Evolutionary conservation across 2,888 invertebrate species (phyloP).

Genomic region (Drosophila phalerata): DNA sequence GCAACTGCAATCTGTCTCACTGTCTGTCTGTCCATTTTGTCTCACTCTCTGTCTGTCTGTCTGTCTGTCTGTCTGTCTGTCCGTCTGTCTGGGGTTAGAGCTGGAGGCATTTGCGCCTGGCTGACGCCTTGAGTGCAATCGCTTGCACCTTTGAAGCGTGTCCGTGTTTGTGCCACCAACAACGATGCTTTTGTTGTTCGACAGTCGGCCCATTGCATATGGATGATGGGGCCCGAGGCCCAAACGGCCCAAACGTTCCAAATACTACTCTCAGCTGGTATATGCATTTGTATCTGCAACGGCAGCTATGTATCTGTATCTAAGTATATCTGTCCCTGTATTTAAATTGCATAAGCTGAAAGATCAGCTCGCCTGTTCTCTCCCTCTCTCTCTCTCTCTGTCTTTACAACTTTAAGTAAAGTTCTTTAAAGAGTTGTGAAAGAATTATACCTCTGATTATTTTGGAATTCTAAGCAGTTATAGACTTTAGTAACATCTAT

Average conservation of each 20-base stretch:
- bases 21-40: conserved; percentile 29
- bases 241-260: conserved; percentile 6
- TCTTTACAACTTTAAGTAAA: conserved; percentile 6
- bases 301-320: conserved; percentile 17
- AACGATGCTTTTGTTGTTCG: conserved; percentile 52
- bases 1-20: conserved; percentile 74
- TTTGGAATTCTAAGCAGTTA: background rate
- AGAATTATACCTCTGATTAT: too few relatives aligned
- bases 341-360: conserved; percentile 43
- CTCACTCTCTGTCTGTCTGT: background rate
- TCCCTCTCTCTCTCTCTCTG: conserved; percentile 7
- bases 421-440: conserved; percentile 2
- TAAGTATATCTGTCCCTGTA: conserved; percentile 19
- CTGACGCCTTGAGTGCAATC: conserved; percentile 78
- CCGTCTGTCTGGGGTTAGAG: conserved; percentile 23
- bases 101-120: conserved; percentile 57
- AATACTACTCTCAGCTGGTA: conserved; percentile 19
- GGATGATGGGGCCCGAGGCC: conserved; percentile 18
- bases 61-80: conserved; percentile 21
- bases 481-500: background rate
- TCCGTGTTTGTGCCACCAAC: conserved; percentile 73
- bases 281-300: conserved; percentile 23
- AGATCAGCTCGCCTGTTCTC: conserved; percentile 29
- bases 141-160: conserved; percentile 80
- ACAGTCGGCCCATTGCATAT: conserved; percentile 40